phyloP scores from a whole-genome alignment of 2,888 invertebrate genomes.

The Drepana falcataria region DNA sequence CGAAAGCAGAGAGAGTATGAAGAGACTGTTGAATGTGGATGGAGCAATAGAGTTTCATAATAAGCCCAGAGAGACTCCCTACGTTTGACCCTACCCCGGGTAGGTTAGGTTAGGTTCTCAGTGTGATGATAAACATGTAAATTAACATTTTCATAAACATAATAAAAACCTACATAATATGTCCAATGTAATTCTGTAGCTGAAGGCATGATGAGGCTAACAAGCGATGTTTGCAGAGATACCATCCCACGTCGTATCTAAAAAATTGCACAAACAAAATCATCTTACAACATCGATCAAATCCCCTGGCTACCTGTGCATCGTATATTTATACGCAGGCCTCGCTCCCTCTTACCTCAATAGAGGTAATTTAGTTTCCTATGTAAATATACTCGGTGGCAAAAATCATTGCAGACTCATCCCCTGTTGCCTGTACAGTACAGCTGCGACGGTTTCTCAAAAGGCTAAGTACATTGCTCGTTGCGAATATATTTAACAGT shows the following conservation, averaged over 20 bases:
- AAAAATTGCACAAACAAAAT: constrained; percentile 13
- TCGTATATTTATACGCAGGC: constrained; percentile 7
- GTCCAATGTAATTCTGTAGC: too few species aligned
- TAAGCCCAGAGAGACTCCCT: too few species aligned
- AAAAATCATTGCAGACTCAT: constrained; percentile 39
- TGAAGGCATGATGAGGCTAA: constrained; percentile 4
- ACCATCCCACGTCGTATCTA: constrained; percentile 4
- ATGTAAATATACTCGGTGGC: constrained; percentile 46
- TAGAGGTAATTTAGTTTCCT: constrained; percentile 46
- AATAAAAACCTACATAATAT: too few species aligned
- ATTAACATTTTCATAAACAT: too few species aligned
- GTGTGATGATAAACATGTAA: too few species aligned
- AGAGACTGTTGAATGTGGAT: too few species aligned
- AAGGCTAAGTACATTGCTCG: constrained; percentile 11
- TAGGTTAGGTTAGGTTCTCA: too few species aligned
- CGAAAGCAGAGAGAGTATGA: too few species aligned
- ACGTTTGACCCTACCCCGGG: too few species aligned
- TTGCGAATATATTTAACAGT: background rate
- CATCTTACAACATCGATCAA: constrained; percentile 23
- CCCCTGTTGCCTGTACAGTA: constrained; percentile 20
- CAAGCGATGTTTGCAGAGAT: background rate
- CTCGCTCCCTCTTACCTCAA: constrained; percentile 24
- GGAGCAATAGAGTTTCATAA: too few species aligned
- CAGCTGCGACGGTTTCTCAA: constrained; percentile 8
- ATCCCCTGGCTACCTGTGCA: constrained; percentile 5